Conservation (phyloP, 1,140 invertebrate species). For the Leptonema lineaticorne region DNA sequence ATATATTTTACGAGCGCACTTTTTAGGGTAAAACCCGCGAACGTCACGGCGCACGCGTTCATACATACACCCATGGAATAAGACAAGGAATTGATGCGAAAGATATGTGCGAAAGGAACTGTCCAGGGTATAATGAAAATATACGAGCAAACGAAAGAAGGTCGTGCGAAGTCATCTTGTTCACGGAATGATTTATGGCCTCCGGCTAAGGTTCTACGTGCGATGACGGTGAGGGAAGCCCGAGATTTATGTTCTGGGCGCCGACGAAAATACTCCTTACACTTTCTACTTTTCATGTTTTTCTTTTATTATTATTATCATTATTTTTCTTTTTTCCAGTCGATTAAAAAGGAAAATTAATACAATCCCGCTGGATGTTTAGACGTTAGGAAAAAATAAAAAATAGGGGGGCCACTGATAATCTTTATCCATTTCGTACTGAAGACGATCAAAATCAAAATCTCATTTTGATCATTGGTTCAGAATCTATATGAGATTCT, state of each 20-base stretch:
- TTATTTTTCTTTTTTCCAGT: background rate
- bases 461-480: too few relatives aligned
- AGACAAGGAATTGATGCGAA: constrained; percentile 20
- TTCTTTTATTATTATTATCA: background rate
- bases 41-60: background rate
- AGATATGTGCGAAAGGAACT: constrained; percentile 22
- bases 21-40: background rate
- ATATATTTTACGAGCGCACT: background rate
- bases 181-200: constrained; percentile 28
- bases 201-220: constrained; percentile 21
- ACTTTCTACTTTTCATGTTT: background rate
- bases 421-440: too few relatives aligned
- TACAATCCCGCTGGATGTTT: constrained; percentile 22
- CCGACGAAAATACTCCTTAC: background rate
- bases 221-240: constrained; percentile 27
- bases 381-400: too few relatives aligned
- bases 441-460: too few relatives aligned
- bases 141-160: constrained; percentile 30
- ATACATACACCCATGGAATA: background rate
- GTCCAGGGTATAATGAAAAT: constrained; percentile 30
- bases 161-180: constrained; percentile 30
- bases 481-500: too few relatives aligned
- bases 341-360: constrained; percentile 10
- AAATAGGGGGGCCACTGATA: too few relatives aligned
- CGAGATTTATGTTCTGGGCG: constrained; percentile 25